Evolutionary conservation across 2,888 invertebrate genomes (phyloP).

Genomic region (Volucella zonaria): DNA sequence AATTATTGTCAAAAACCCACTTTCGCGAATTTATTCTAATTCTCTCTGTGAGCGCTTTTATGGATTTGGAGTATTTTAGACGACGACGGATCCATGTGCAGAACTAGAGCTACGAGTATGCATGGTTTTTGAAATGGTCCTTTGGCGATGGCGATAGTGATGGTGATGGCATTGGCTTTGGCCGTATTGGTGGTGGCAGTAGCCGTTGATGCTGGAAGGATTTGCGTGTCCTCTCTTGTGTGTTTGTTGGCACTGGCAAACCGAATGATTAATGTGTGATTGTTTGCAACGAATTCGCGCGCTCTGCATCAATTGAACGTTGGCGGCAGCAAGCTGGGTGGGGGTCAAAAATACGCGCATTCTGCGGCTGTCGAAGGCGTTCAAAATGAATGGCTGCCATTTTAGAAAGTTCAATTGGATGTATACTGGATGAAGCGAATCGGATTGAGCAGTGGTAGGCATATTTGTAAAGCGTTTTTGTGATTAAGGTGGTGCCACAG

Average conservation of each 20-base stretch:
- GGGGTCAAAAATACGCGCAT: conserved; percentile 68
- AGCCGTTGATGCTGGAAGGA: conserved; percentile 61
- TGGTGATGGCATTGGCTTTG: neutral
- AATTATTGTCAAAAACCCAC: conserved; percentile 74
- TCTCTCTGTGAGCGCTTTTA: conserved; percentile 71
- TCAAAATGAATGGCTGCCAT: conserved; percentile 71
- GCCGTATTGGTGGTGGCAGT: conserved; percentile 1
- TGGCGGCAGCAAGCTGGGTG: no score
- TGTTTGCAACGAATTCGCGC: conserved; percentile 73
- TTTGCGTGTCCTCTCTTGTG: conserved; percentile 57
- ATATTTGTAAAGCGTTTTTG: neutral
- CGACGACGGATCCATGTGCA: conserved; percentile 9
- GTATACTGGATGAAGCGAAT: conserved; percentile 59
- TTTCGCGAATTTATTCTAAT: conserved; percentile 74
- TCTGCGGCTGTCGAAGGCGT: conserved; percentile 74
- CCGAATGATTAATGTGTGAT: conserved; percentile 74
- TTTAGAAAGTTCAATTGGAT: conserved; percentile 71
- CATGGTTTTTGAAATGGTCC: conserved; percentile 41
- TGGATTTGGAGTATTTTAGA: conserved; percentile 60
- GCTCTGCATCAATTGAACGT: conserved; percentile 68
- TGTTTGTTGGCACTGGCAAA: conserved; percentile 68
- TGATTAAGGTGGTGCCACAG: conserved; percentile 1
- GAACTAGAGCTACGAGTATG: conserved; percentile 25
- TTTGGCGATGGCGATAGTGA: conserved; percentile 28
- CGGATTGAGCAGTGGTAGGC: conserved; percentile 44